These are phyloP conservation scores for Rhipidura dahli DNA, from an alignment of 2,113 vertebrate species.

Conservation along the genomic window DNA sequence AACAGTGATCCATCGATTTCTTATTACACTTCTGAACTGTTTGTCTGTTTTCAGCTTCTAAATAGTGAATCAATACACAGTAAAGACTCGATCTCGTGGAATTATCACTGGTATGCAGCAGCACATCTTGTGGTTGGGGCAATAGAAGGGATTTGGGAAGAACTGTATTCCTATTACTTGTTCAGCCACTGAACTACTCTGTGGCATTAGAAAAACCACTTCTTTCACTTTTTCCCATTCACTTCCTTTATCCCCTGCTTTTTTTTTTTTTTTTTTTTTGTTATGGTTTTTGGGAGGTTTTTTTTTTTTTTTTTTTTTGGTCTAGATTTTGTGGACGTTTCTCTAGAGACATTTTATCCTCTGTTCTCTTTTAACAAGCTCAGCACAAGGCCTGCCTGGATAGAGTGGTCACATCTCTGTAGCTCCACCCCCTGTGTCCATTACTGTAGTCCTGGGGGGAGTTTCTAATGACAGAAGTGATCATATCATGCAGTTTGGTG, in stretches of 20 bases:
- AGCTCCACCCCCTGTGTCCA: neutral
- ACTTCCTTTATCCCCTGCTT: neutral
- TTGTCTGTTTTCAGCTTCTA: constrained; percentile 20
- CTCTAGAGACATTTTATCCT: neutral
- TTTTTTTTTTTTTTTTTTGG: neutral
- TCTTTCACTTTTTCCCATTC: neutral
- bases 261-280: neutral
- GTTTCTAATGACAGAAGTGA: neutral
- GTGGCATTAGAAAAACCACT: neutral
- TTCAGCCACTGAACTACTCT: neutral
- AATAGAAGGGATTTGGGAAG: neutral
- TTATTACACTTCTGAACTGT: neutral
- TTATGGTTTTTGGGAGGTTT: too few species aligned
- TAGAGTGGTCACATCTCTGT: neutral
- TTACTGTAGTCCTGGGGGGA: neutral
- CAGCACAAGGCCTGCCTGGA: neutral
- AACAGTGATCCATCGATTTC: constrained; percentile 40
- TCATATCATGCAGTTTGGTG: neutral
- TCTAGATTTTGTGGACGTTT: neutral
- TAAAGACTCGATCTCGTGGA: neutral
- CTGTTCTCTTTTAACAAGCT: neutral
- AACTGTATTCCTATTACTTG: neutral
- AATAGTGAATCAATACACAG: constrained; percentile 4
- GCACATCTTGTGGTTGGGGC: neutral
- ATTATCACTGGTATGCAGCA: neutral